phyloP scores from a whole-genome alignment of 2,113 vertebrate genomes.

The Cavia porcellus region DNA sequence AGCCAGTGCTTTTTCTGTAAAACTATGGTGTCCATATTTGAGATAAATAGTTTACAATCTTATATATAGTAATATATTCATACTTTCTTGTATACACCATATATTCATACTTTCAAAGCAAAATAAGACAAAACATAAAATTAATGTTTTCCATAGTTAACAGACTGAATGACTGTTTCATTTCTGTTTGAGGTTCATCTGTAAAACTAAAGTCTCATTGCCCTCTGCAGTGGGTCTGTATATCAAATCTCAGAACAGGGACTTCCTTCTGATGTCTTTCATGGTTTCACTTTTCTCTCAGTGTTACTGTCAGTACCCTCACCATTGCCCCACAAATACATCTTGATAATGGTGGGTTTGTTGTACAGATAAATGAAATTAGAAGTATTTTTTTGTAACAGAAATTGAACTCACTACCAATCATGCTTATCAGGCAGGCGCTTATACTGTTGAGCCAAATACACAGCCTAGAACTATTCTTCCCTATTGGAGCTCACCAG shows the following conservation, averaged over 20 bases:
- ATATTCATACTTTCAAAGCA: conserved; percentile 5
- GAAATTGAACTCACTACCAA: no score
- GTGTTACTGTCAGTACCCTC: neutral
- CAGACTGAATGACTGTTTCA: neutral
- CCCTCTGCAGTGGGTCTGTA: neutral
- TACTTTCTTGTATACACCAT: neutral
- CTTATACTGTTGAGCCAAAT: no score
- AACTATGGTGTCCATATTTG: neutral
- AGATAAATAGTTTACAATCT: neutral
- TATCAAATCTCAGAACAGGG: neutral
- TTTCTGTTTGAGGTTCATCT: conserved; percentile 30
- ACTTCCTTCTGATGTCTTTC: conserved; percentile 25
- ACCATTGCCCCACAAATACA: neutral
- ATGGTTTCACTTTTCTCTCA: neutral
- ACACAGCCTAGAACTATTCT: neutral
- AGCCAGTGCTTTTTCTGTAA: neutral
- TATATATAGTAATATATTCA: neutral
- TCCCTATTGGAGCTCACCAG: neutral
- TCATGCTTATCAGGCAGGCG: no score
- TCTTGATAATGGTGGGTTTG: conserved; percentile 19
- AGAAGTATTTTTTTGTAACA: neutral
- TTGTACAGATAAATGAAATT: conserved; percentile 48
- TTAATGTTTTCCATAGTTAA: neutral
- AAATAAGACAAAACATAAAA: conserved; percentile 42
- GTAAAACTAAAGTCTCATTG: neutral